Evolutionary conservation across 2,797 vertebrate species (phyloP), one percentile per base, ranked within the genome.

Genomic region (Hapalemur alaotrensis): DNA sequence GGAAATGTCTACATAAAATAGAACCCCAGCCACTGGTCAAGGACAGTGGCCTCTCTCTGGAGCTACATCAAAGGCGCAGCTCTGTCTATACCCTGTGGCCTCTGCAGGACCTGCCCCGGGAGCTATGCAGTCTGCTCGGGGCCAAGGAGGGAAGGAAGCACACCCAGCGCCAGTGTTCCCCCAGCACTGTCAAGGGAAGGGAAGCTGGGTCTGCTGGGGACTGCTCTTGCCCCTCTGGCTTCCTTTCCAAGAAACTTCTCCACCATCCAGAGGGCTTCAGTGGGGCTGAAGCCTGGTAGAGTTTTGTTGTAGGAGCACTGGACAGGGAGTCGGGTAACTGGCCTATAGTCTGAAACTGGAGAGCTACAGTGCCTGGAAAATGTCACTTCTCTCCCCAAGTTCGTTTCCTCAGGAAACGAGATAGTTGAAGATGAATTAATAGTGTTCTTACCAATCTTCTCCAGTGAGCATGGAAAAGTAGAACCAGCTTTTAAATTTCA

Each of bases 31-130:
- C 96, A 85, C 91, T 88, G 86, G 86, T 97, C 96, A 90, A 94
- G 83, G n/a, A 94, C 32, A 96, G 52, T 57, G 63, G 92, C 93
- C 94, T 97, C 82, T 88, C 57, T 87, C 57, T 97, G 93, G 91
- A 97, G 89, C 35, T 2, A 82, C 95, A 96, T 97, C 96, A 97
- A 98, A 98, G 94, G 38, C 61, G 2, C 14, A 46, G 75, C 23
- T 90, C 83, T 83, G 85, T 94, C 86, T 82, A 69, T 46, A 85
- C 70, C 85, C 76, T 73, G 63, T 52, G 57, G 41, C 69, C 82
- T 85, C 75, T 72, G 12, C 3, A 35, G 50, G 89, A 38, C 38
- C 50, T 78, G 25, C 54, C 48, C 85, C 75, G 69, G 59, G 57
- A 73, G 50, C 32, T 85, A 59, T 86, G 83, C 48, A 35, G 22